Evolutionary conservation across 1,140 invertebrate genomes (phyloP).

Genomic region (Limonius californicus): DNA sequence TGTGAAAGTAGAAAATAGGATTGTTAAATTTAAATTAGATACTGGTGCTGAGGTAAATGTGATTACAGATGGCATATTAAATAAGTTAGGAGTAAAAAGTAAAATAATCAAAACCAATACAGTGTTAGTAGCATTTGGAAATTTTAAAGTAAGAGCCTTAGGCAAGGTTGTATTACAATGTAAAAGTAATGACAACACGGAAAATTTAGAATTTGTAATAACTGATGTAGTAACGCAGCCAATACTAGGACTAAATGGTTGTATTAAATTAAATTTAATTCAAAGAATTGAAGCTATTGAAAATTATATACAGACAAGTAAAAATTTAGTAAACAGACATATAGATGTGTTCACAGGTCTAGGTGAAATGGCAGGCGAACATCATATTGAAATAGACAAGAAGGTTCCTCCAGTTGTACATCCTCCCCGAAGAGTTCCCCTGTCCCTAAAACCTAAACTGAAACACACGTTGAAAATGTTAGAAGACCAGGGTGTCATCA

Average conservation of each 20-base stretch:
- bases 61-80: neutral
- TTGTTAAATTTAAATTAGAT: neutral
- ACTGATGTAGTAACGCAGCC: neutral
- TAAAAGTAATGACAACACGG: too few species aligned
- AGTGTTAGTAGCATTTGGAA: too few species aligned
- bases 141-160: neutral
- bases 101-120: neutral
- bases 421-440: conserved; percentile 10
- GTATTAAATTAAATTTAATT: neutral
- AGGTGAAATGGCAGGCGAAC: neutral
- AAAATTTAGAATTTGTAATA: neutral
- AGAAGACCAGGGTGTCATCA: conserved; percentile 10
- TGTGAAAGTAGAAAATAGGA: too few species aligned
- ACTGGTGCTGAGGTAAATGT: too few species aligned
- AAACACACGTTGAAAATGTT: conserved; percentile 17
- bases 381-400: neutral
- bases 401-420: neutral
- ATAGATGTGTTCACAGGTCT: neutral
- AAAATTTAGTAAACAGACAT: neutral
- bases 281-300: neutral
- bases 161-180: too few species aligned
- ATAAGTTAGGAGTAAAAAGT: neutral
- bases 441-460: conserved; percentile 6
- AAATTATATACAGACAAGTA: neutral
- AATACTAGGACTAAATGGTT: neutral